Base-by-base conservation (phyloP, 1,140 invertebrate genomes). In the Hesperophylax magnus region DNA sequence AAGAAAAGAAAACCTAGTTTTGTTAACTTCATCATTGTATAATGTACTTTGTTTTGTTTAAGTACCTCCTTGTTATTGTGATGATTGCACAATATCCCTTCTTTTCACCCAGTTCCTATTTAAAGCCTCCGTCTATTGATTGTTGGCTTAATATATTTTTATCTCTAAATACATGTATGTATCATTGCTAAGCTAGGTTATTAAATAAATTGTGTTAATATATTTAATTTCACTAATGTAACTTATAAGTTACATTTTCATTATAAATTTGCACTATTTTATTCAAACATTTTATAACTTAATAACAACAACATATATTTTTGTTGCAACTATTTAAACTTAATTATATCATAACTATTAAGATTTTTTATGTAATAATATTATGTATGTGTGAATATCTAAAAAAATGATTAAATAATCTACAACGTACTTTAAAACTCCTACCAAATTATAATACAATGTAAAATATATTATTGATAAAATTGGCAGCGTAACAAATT, bases 341-440 rank as follows among this genome's bases (percentile, higher is more conserved):
- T 20, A 60, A 22, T 39, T 60, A 60, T 60, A 60, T 60, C 56
- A 60, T 60, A 60, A 60, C 22, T 22, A 1, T 60, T 60, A 60
- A 60, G 56, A 60, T 60, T 60, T 60, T 60, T 65, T 34, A 24
- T 65, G 27, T 39, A 39, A 39, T 39, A 63, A 63, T 63, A n/a
- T n/a, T n/a, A 65, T 27, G 27, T 65, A 17, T 65, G 22, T 24
- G 22, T 31, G 24, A 65, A 27, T 65, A 27, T 65, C 61, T 65
- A 65, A 65, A 27, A 27, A 27, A 27, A 39, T 9, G 22, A 65
- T 24, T 65, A 27, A 27, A 65, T 65, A 65, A 65, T 65, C 27
- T 27, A 24, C 61, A 60, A 65, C 61, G 27, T 47, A 69, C 65
- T 69, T 69, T 69, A 69, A 69, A 17, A 69, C 65, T 52, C 65